phyloP scores from a whole-genome alignment of 2,888 invertebrate genomes.

The Ctena decussata region DNA sequence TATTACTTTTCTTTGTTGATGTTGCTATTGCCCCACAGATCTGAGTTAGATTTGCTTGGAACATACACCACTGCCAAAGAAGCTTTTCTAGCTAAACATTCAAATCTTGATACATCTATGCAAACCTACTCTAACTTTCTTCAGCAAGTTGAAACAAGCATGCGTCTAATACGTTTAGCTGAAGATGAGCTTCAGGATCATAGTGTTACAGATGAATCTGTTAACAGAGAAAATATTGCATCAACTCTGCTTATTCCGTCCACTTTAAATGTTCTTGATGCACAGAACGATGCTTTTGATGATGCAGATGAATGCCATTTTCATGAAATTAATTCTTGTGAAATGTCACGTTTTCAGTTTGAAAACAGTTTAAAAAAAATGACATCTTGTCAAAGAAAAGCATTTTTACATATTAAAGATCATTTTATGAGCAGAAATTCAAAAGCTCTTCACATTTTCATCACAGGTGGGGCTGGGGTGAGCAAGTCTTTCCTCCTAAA shows the following conservation, averaged over 20 bases:
- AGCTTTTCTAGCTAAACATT: no score
- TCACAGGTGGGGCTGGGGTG: conserved; percentile 51
- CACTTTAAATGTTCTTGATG: no score
- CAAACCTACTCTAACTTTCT: no score
- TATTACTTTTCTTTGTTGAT: conserved; percentile 34
- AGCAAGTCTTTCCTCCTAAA: conserved; percentile 35
- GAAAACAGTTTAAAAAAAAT: neutral
- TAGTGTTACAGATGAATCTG: no score
- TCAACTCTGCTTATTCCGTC: no score
- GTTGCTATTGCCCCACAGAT: conserved; percentile 29
- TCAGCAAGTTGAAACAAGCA: no score
- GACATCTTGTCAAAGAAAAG: conserved; percentile 23
- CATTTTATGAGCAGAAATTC: neutral
- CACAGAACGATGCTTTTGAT: no score
- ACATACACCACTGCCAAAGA: no score
- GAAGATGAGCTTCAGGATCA: no score
- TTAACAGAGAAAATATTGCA: no score
- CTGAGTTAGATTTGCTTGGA: conserved; percentile 20
- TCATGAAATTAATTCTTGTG: conserved; percentile 19
- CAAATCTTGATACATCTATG: no score
- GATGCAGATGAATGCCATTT: neutral
- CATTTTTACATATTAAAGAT: neutral
- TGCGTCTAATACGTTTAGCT: no score
- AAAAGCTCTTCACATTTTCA: conserved; percentile 17
- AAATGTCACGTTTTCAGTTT: conserved; percentile 15